Conservation (phyloP, 2,797 vertebrate species). For the Enteromius trimaculatus region DNA sequence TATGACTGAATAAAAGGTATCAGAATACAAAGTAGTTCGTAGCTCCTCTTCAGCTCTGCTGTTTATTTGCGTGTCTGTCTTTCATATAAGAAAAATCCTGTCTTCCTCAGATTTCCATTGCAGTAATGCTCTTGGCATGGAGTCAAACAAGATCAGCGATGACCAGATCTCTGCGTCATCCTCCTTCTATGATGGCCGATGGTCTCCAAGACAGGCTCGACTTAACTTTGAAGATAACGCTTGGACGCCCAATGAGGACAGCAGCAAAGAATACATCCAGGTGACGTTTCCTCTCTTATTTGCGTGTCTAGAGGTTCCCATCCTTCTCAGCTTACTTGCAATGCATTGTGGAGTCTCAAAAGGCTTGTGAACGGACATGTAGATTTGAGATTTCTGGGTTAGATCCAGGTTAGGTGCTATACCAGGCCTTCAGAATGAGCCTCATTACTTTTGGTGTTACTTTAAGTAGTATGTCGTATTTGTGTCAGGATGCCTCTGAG, state of each 20-base stretch:
- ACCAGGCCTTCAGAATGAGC: slow-evolving; percentile 11
- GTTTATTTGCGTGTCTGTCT: background rate
- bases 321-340: background rate
- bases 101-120: slow-evolving; percentile 88
- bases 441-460: slow-evolving; percentile 17
- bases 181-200: slow-evolving; percentile 86
- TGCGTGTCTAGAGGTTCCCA: background rate
- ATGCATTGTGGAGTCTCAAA: background rate
- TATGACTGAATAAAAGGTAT: background rate
- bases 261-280: slow-evolving; percentile 95
- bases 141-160: slow-evolving; percentile 91
- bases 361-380: background rate
- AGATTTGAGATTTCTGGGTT: background rate
- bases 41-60: background rate
- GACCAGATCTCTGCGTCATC: slow-evolving; percentile 94
- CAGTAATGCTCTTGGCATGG: slow-evolving; percentile 90
- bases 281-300: slow-evolving; percentile 66
- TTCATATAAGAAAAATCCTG: background rate
- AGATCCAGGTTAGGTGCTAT: background rate
- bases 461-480: slow-evolving; percentile 24
- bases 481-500: slow-evolving; percentile 56
- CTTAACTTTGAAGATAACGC: slow-evolving; percentile 93
- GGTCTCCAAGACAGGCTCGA: slow-evolving; percentile 91
- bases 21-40: background rate
- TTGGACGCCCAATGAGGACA: slow-evolving; percentile 95